Conservation (phyloP, 2,888 invertebrate genomes). For the Dryocosmus kuriphilus region DNA sequence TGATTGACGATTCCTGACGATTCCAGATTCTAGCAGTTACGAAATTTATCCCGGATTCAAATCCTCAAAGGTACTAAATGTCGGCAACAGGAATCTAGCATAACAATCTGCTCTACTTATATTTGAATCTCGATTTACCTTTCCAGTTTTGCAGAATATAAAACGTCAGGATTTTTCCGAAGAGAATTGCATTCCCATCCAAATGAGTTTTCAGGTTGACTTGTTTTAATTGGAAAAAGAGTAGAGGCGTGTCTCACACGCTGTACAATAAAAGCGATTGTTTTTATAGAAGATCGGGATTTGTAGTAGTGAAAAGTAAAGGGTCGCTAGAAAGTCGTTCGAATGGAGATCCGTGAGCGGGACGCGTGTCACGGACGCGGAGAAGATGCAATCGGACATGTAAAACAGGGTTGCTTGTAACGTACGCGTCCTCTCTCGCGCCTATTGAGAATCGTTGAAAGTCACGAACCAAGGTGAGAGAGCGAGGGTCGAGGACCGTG, state of each 20-base stretch:
- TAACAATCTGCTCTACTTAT: neutral
- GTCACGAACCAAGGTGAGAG: constrained; percentile 61
- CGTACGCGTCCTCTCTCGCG: constrained; percentile 56
- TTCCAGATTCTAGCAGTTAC: no score
- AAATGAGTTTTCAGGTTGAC: neutral
- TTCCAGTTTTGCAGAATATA: neutral
- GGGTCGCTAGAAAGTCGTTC: constrained; percentile 28
- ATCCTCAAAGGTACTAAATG: no score
- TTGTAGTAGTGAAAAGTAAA: constrained; percentile 22
- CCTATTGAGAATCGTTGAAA: constrained; percentile 37
- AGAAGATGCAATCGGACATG: constrained; percentile 66
- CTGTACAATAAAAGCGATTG: neutral
- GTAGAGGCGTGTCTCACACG: neutral
- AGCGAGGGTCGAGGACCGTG: constrained; percentile 35
- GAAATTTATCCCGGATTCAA: no score
- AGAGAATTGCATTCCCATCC: neutral
- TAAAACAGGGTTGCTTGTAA: constrained; percentile 66
- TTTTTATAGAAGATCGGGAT: constrained; percentile 23
- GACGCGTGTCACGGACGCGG: constrained; percentile 65
- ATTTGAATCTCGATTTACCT: neutral
- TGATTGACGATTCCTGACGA: no score
- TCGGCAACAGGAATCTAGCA: no score
- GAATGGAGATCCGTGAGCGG: constrained; percentile 34
- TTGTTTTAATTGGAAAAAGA: neutral
- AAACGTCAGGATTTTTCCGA: neutral